A percentile compares a stretch with the other conserved stretches of the same genome.
Conservation (phyloP, 2,113 vertebrate species). For the Nyctibius bracteatus region DNA sequence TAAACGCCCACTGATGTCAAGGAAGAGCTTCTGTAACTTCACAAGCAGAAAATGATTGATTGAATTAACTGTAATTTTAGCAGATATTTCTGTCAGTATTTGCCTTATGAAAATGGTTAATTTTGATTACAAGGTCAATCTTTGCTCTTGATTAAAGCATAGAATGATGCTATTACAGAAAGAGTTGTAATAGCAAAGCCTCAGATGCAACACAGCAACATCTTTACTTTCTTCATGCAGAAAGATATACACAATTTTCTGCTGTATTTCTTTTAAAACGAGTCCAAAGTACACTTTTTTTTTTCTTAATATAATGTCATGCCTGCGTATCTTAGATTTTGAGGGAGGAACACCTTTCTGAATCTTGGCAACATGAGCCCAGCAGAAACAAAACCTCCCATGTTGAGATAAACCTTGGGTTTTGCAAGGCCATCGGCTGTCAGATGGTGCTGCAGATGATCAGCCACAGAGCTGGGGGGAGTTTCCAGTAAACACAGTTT, state of each 20-base stretch:
- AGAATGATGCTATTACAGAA: not conserved
- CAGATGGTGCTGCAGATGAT: conserved; percentile 24
- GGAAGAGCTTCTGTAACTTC: not conserved
- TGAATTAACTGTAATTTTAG: not conserved
- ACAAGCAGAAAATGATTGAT: not conserved
- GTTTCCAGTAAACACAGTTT: conserved; percentile 51
- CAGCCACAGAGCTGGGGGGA: not conserved
- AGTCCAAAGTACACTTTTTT: not conserved
- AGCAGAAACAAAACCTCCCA: not conserved
- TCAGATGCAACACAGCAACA: not conserved
- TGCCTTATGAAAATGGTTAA: not conserved
- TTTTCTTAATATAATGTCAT: not conserved
- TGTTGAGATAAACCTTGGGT: not conserved
- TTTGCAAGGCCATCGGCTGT: not conserved
- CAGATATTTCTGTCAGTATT: not conserved
- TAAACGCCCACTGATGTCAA: not conserved
- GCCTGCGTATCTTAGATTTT: accelerated
- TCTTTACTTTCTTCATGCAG: not conserved
- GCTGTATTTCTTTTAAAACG: not conserved
- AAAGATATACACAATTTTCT: not conserved
- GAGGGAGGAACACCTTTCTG: not conserved
- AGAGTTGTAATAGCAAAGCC: not conserved
- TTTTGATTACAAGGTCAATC: not conserved
- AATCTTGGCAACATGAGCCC: accelerated
- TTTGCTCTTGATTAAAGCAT: not conserved